A percentile compares a stretch with the other conserved stretches of the same genome.
phyloP scores from a whole-genome alignment of 2,113 vertebrate species.

The Acrocephalus kingi region DNA sequence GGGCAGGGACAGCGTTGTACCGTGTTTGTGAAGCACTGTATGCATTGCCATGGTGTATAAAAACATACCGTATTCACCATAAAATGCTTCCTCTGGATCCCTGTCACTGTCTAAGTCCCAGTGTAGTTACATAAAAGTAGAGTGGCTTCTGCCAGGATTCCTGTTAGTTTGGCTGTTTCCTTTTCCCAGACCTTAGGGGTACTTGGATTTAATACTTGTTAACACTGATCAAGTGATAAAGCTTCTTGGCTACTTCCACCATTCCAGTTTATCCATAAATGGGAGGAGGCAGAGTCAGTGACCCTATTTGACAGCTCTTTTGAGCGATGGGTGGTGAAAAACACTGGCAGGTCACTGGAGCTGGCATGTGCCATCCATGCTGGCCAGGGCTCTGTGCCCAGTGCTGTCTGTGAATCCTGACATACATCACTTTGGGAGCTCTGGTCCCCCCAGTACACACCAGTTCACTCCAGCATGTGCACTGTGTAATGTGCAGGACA shows the following conservation, averaged over 20 bases:
- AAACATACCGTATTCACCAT: not conserved
- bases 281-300: not conserved
- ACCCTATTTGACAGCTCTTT: not conserved
- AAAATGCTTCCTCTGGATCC: not conserved
- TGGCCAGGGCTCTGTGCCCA: not conserved
- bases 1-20: conserved; percentile 4
- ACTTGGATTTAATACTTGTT: not conserved
- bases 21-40: not conserved
- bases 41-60: not conserved
- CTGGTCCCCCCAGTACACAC: rapidly evolving
- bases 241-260: not conserved
- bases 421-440: not conserved
- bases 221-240: not conserved
- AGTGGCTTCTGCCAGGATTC: not conserved
- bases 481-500: rapidly evolving
- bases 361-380: not conserved
- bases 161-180: not conserved
- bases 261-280: not conserved
- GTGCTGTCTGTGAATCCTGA: rapidly evolving
- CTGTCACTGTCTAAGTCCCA: not conserved
- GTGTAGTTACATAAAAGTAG: not conserved
- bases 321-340: not conserved
- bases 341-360: not conserved
- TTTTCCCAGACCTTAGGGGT: not conserved
- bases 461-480: rapidly evolving